These are phyloP conservation scores for Drosophila mimica DNA, from an alignment of 2,888 invertebrate species.

Conservation along the genomic window DNA sequence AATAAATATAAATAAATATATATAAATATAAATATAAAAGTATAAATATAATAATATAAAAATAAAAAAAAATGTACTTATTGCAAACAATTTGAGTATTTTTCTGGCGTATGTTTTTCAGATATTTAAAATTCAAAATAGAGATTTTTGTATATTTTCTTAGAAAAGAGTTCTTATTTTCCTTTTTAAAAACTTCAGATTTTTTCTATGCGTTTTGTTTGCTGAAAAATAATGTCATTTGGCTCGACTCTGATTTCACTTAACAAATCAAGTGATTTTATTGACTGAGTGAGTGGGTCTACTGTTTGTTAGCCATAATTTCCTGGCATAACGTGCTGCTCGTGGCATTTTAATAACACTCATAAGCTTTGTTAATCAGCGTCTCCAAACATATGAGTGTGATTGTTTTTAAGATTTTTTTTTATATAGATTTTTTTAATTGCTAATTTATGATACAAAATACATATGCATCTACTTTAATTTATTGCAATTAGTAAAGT, in stretches of 20 bases:
- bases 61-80: no score
- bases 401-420: not conserved
- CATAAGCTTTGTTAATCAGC: constrained; percentile 33
- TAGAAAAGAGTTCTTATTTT: not conserved
- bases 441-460: constrained; percentile 26
- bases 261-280: constrained; percentile 47
- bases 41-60: no score
- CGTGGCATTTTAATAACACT: constrained; percentile 63
- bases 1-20: no score
- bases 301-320: constrained; percentile 27
- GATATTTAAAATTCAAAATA: not conserved
- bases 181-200: not conserved
- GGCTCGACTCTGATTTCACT: constrained; percentile 5
- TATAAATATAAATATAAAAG: no score
- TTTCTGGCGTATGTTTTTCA: no score
- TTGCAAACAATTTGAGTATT: not conserved
- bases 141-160: not conserved
- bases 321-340: constrained; percentile 46
- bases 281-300: constrained; percentile 3
- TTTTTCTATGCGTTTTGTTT: constrained; percentile 13
- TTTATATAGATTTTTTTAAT: not conserved
- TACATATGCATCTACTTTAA: constrained; percentile 10
- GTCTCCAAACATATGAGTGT: constrained; percentile 29
- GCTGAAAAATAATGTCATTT: constrained; percentile 5
- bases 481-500: constrained; percentile 9